phyloP scores from a whole-genome alignment of 2,113 vertebrate genomes.

The Phasianus colchicus region DNA sequence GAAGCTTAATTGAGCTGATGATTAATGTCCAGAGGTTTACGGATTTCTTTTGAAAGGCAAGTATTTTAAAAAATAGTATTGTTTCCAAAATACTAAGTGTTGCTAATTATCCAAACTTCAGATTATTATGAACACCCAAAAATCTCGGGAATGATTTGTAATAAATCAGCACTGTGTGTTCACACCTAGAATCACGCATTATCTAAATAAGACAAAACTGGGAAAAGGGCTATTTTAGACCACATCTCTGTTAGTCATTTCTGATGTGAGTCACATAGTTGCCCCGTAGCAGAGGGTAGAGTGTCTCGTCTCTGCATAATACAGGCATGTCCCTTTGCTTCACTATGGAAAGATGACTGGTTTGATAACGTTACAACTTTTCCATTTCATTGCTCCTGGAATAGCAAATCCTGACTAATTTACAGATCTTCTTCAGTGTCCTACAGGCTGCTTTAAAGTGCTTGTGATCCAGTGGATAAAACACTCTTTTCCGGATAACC shows the following conservation, averaged over 20 bases:
- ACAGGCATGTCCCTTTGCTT: not conserved
- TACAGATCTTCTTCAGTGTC: not conserved
- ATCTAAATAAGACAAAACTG: not conserved
- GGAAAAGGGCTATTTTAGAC: not conserved
- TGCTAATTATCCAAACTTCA: not conserved
- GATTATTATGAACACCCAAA: not conserved
- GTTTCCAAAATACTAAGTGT: not conserved
- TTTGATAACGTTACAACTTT: not conserved
- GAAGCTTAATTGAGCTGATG: not conserved
- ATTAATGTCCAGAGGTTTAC: not conserved
- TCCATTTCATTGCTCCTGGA: not conserved
- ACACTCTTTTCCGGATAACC: not conserved
- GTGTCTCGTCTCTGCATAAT: rapidly evolving
- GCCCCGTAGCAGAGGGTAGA: not conserved
- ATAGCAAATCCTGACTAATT: not conserved
- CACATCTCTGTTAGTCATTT: not conserved
- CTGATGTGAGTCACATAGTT: not conserved
- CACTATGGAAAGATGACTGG: not conserved
- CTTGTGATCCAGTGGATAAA: not conserved
- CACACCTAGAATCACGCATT: not conserved
- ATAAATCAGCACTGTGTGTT: not conserved
- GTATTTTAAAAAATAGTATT: not conserved
- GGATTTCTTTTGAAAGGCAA: not conserved
- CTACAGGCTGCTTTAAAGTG: not conserved
- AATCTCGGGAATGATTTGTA: not conserved